A percentile compares a stretch with the other conserved stretches of the same genome.
phyloP scores from a whole-genome alignment of 1,140 invertebrate genomes.

The Eurosta solidaginis region DNA sequence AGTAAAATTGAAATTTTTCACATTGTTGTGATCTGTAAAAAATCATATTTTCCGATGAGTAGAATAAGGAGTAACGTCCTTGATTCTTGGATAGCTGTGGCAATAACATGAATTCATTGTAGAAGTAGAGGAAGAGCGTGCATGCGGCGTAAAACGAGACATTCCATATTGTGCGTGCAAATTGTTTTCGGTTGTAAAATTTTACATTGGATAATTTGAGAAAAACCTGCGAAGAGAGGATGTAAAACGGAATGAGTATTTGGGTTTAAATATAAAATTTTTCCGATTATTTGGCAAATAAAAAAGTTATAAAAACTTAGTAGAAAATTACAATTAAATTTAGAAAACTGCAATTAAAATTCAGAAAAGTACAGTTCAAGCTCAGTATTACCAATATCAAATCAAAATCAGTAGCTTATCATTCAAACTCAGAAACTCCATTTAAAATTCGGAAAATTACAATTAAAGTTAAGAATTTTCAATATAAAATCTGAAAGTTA shows the following conservation, averaged over 20 bases:
- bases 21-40: constrained; percentile 55
- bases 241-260: not conserved
- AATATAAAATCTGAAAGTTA: too few relatives aligned
- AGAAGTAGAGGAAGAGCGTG: constrained; percentile 52
- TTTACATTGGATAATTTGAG: constrained; percentile 53
- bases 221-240: constrained; percentile 47
- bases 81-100: constrained; percentile 54
- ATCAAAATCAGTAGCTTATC: too few relatives aligned
- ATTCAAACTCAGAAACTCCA: too few relatives aligned
- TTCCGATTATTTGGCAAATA: too few relatives aligned
- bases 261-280: too few relatives aligned
- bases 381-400: too few relatives aligned
- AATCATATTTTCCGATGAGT: constrained; percentile 55
- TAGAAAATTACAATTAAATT: too few relatives aligned
- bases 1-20: constrained; percentile 57
- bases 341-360: too few relatives aligned
- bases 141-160: constrained; percentile 54
- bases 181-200: constrained; percentile 55
- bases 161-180: constrained; percentile 55
- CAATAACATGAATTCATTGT: constrained; percentile 56
- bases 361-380: too few relatives aligned
- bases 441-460: too few relatives aligned
- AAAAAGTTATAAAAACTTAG: too few relatives aligned
- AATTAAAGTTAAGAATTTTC: too few relatives aligned
- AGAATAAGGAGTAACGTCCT: constrained; percentile 53